Evolutionary conservation across 2,113 vertebrate genomes (phyloP).

Genomic region (Alces alces): DNA sequence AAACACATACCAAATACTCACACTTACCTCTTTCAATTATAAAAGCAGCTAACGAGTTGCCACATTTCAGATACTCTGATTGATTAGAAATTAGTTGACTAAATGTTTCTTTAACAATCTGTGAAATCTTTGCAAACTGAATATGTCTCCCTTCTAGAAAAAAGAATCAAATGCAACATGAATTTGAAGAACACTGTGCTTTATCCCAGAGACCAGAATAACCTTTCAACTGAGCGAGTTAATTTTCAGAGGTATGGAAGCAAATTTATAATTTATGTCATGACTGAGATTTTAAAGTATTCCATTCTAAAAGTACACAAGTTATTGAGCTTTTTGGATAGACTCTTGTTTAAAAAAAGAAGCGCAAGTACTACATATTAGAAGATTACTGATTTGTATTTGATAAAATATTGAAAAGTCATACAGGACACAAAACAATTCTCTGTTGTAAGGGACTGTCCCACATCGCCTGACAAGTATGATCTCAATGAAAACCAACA

Average conservation of each 20-base stretch:
- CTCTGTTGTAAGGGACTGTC: not conserved
- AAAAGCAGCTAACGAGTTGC: conserved; percentile 91
- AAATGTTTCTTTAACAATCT: conserved; percentile 83
- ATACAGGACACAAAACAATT: not conserved
- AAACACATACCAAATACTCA: not conserved
- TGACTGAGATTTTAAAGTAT: not conserved
- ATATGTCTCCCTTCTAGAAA: conserved; percentile 81
- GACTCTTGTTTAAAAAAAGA: not conserved
- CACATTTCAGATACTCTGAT: conserved; percentile 83
- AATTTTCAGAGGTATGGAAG: not conserved
- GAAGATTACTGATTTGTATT: not conserved
- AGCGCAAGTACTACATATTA: not conserved
- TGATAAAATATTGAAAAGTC: not conserved
- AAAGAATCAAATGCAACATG: conserved; percentile 40
- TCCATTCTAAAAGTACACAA: not conserved
- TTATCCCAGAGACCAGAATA: not conserved
- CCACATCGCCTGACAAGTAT: not conserved
- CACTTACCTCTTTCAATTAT: conserved; percentile 89
- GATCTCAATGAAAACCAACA: not conserved
- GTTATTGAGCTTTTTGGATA: not conserved
- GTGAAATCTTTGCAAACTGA: conserved; percentile 79
- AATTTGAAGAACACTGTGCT: conserved; percentile 7
- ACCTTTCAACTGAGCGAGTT: not conserved
- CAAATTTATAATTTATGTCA: not conserved
- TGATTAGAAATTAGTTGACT: conserved; percentile 79